Evolutionary conservation across 2,888 invertebrate genomes (phyloP).

Genomic region (Artemia sinica): DNA sequence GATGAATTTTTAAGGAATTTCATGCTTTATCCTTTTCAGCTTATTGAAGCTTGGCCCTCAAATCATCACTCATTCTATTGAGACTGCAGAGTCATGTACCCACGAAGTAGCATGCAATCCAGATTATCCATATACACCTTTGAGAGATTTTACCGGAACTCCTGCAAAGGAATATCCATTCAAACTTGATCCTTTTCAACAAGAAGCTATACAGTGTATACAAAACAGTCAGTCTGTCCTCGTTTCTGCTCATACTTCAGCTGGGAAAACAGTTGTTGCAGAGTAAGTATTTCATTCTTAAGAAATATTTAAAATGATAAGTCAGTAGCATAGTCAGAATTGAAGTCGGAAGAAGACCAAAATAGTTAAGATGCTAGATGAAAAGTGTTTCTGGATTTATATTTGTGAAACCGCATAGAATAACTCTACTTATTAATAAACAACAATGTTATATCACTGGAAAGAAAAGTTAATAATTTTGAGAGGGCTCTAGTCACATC

Average conservation of each 20-base stretch:
- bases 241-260: conserved; percentile 97
- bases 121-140: conserved; percentile 54
- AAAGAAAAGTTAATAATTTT: too few species aligned
- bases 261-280: conserved; percentile 93
- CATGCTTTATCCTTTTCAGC: conserved; percentile 35
- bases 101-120: conserved; percentile 93
- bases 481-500: too few species aligned
- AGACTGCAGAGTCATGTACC: conserved; percentile 77
- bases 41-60: conserved; percentile 57
- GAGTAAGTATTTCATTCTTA: conserved; percentile 48
- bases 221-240: conserved; percentile 95
- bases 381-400: too few species aligned
- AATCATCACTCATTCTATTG: conserved; percentile 69
- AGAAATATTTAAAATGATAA: too few species aligned
- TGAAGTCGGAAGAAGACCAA: too few species aligned
- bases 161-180: conserved; percentile 88
- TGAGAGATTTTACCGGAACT: conserved; percentile 41
- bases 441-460: too few species aligned
- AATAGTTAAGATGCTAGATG: too few species aligned
- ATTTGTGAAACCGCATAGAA: too few species aligned
- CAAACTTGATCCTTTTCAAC: conserved; percentile 90
- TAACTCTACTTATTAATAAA: too few species aligned
- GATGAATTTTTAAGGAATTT: conserved; percentile 14
- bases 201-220: conserved; percentile 85
- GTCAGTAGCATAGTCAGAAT: too few species aligned